A percentile compares a stretch with the other conserved stretches of the same genome.
These are phyloP conservation scores for Aporophyla nigra DNA, from an alignment of 2,888 invertebrate genomes.

Conservation along the genomic window DNA sequence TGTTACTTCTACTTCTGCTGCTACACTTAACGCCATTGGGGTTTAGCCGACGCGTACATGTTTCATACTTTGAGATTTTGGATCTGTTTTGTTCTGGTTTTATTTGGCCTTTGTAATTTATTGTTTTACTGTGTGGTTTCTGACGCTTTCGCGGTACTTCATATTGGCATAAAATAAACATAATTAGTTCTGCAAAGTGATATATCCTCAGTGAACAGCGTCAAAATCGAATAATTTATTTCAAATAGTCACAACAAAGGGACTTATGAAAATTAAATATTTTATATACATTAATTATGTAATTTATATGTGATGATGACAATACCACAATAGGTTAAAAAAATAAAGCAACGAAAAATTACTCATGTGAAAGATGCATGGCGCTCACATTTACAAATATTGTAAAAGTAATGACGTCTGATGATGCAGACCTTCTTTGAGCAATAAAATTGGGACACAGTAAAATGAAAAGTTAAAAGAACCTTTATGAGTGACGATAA, in stretches of 20 bases:
- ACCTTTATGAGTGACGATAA: background rate
- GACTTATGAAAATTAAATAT: too few species aligned
- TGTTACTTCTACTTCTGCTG: slow-evolving; percentile 53
- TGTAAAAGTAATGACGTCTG: background rate
- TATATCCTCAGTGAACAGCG: too few species aligned
- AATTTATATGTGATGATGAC: too few species aligned
- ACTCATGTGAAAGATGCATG: too few species aligned
- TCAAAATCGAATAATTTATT: too few species aligned
- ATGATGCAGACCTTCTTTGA: background rate
- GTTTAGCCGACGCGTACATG: slow-evolving; percentile 44
- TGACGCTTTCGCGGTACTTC: background rate
- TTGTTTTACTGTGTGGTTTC: slow-evolving; percentile 33
- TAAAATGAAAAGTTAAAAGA: too few species aligned
- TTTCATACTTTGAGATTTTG: slow-evolving; percentile 51
- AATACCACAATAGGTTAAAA: too few species aligned
- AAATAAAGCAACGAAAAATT: too few species aligned
- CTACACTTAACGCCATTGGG: slow-evolving; percentile 58
- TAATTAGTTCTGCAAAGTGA: background rate
- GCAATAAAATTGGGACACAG: background rate
- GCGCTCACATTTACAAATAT: too few species aligned
- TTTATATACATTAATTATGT: too few species aligned
- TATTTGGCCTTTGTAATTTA: slow-evolving; percentile 29
- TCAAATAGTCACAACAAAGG: too few species aligned
- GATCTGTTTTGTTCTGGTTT: slow-evolving; percentile 45
- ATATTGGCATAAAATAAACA: background rate